Conservation (phyloP, 2,797 vertebrate genomes). For the Clarias platycephalus region DNA sequence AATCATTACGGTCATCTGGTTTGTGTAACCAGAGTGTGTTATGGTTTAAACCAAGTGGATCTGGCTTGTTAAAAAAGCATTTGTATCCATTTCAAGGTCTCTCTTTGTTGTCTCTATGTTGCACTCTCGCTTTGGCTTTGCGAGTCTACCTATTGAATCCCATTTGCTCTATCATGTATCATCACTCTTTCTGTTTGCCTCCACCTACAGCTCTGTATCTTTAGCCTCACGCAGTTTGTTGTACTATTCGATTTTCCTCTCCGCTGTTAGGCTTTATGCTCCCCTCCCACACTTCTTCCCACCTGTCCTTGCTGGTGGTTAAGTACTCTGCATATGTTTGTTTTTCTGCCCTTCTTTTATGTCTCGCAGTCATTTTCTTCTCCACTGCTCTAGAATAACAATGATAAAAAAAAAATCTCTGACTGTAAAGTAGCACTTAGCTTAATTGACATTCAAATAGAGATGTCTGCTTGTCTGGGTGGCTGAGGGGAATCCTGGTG, state of each 20-base stretch:
- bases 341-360: neutral
- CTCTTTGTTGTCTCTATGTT: neutral
- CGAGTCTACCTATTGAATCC: neutral
- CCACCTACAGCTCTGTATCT: conserved; percentile 7
- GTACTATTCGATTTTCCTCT: neutral
- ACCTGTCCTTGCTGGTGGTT: neutral
- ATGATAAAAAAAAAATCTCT: neutral
- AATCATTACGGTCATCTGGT: neutral
- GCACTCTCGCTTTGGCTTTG: neutral
- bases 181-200: neutral
- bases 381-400: neutral
- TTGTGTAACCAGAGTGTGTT: neutral
- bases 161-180: neutral
- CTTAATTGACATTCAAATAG: neutral
- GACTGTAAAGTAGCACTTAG: neutral
- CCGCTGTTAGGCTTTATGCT: neutral
- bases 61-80: neutral
- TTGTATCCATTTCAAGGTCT: neutral
- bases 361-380: neutral
- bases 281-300: neutral
- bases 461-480: neutral
- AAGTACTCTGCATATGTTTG: neutral
- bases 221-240: neutral
- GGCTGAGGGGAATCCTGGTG: neutral
- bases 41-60: neutral